phyloP scores from a whole-genome alignment of 2,888 invertebrate species.

The Himalopsyche anomala region DNA sequence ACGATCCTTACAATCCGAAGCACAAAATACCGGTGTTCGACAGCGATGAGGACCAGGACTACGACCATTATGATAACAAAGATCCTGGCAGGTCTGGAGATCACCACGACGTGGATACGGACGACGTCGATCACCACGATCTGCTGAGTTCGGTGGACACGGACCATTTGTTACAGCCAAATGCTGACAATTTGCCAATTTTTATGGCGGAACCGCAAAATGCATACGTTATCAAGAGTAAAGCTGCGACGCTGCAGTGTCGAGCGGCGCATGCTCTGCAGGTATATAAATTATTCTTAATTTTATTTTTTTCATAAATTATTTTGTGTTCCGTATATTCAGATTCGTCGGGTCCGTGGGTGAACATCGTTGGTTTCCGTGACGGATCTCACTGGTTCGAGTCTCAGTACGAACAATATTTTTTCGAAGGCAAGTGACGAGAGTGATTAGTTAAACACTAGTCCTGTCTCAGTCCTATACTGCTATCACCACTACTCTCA shows the following conservation, averaged over 20 bases:
- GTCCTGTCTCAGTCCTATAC: too few relatives aligned
- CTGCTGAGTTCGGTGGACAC: constrained; percentile 72
- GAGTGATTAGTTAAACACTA: too few relatives aligned
- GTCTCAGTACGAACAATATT: too few relatives aligned
- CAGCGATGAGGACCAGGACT: constrained; percentile 69
- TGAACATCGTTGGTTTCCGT: too few relatives aligned
- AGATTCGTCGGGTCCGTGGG: too few relatives aligned
- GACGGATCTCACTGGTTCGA: too few relatives aligned
- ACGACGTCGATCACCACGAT: constrained; percentile 74
- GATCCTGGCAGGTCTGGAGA: constrained; percentile 45
- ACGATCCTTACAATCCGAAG: constrained; percentile 65
- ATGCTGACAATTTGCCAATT: constrained; percentile 86
- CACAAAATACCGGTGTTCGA: constrained; percentile 59
- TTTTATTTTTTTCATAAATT: not conserved
- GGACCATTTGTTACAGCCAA: constrained; percentile 73
- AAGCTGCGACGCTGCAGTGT: constrained; percentile 92
- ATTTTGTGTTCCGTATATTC: too few relatives aligned
- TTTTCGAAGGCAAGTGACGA: too few relatives aligned
- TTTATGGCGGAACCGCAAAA: constrained; percentile 93
- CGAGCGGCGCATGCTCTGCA: constrained; percentile 93
- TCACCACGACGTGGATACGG: constrained; percentile 66
- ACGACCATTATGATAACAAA: constrained; percentile 74
- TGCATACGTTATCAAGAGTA: constrained; percentile 93
- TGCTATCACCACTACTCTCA: too few relatives aligned
- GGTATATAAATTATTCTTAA: constrained; percentile 70